phyloP scores from a whole-genome alignment of 2,888 invertebrate species.

The Hydrotaea cyrtoneurina region DNA sequence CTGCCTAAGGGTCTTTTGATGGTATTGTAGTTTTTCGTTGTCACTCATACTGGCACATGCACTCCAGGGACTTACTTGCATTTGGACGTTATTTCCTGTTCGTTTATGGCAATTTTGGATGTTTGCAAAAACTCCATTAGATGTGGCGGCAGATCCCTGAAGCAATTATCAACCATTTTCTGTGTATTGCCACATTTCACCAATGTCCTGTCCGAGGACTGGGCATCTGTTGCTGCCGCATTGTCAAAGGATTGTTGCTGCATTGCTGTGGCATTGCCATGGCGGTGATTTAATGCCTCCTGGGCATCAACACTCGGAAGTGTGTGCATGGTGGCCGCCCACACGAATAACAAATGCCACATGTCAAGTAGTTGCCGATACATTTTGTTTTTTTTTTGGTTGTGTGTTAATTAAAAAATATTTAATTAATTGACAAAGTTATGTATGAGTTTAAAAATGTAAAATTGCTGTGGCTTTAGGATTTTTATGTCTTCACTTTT shows the following conservation, averaged over 20 bases:
- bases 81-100: slow-evolving; percentile 77
- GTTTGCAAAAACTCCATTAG: slow-evolving; percentile 78
- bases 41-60: too few species aligned
- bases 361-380: not conserved
- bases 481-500: not conserved
- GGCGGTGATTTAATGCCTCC: not conserved
- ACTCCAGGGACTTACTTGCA: slow-evolving; percentile 81
- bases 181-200: slow-evolving; percentile 76
- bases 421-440: not conserved
- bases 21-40: too few species aligned
- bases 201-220: not conserved
- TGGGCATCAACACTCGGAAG: not conserved
- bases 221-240: slow-evolving; percentile 33
- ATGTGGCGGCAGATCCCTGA: slow-evolving; percentile 78
- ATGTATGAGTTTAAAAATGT: too few species aligned
- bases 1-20: too few species aligned
- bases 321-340: not conserved
- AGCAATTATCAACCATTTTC: slow-evolving; percentile 78
- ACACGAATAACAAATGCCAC: not conserved
- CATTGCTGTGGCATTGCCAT: slow-evolving; percentile 10
- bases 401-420: not conserved
- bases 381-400: not conserved
- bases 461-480: not conserved
- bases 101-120: slow-evolving; percentile 77
- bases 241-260: not conserved